Evolutionary conservation across 2,113 vertebrate species (phyloP), one percentile per base, ranked within the genome.

Genomic region (Octodon degus): DNA sequence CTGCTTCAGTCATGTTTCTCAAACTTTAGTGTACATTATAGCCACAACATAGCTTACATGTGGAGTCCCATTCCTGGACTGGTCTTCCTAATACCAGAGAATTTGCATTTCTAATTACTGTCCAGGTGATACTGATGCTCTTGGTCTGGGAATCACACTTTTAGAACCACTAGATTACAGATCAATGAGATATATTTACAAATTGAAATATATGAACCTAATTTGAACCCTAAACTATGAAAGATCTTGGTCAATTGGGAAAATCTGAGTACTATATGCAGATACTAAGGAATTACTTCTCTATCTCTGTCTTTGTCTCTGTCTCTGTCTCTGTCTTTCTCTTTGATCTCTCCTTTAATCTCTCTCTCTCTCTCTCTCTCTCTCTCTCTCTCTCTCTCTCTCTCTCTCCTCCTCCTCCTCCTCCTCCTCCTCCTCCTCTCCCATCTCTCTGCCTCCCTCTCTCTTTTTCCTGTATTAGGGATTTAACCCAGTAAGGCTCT

Each of bases 181-280:
- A 84, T 5, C 37, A 77, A 68, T 1, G 8, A 92, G 30, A 85
- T 27, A 67, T 68, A 81, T 47, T 68, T 84, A 94, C 11, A 81
- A 60, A 87, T 37, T 91, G 9, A 27, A 88, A 12, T 87, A n/a
- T 85, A n/a, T 81, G 7, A 32, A 68, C 40, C 50, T 43, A 94
- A 77, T 63, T 81, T 68, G 43, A 37, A 91, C 50, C 25, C 25
- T 86, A 85, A 88, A 84, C 20, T 84, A 22, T 74, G 85, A 95
- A 79, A 30, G 34, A 43, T 76, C 72, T 58, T 81, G 90, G 3
- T 43, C 77, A 89, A 77, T 16, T 86, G 24, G 55, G n/a, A 72
- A 86, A 80, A 27, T 86, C 43, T 63, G 65, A 93, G 24, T 27
- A 55, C 40, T 89, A 43, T 60, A 34, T 83, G 67, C 20, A 89